phyloP scores from a whole-genome alignment of 2,113 vertebrate species.

The Hydropotes inermis region DNA sequence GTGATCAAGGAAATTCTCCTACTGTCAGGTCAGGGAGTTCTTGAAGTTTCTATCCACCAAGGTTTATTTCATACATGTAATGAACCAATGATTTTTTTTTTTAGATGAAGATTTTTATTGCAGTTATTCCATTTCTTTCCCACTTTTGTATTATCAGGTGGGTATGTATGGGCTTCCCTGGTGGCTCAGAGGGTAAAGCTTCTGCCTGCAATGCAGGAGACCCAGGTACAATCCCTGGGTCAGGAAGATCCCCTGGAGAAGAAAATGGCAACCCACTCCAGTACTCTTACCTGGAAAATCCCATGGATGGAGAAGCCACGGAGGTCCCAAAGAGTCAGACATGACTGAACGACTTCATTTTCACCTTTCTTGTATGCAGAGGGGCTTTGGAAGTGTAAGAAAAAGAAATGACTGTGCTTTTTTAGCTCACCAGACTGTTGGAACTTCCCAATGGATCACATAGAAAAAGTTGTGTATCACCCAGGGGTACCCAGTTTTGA shows the following conservation, averaged over 20 bases:
- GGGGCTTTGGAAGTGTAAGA: fast-evolving
- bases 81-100: not conserved
- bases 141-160: not conserved
- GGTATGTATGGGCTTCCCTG: not conserved
- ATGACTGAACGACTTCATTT: no score
- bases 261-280: no score
- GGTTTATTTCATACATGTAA: not conserved
- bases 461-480: not conserved
- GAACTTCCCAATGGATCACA: not conserved
- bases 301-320: no score
- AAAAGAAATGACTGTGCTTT: not conserved
- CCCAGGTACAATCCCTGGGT: no score
- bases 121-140: not conserved
- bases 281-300: no score
- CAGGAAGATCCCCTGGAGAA: no score
- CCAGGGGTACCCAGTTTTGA: not conserved
- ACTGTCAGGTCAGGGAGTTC: not conserved
- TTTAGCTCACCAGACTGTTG: not conserved
- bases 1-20: not conserved
- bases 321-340: no score
- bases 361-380: not conserved
- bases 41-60: not conserved
- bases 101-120: not conserved
- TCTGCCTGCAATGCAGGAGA: no score
- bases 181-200: no score